Evolutionary conservation across 1,140 invertebrate species (phyloP).

Genomic region (Ylistrum balloti): DNA sequence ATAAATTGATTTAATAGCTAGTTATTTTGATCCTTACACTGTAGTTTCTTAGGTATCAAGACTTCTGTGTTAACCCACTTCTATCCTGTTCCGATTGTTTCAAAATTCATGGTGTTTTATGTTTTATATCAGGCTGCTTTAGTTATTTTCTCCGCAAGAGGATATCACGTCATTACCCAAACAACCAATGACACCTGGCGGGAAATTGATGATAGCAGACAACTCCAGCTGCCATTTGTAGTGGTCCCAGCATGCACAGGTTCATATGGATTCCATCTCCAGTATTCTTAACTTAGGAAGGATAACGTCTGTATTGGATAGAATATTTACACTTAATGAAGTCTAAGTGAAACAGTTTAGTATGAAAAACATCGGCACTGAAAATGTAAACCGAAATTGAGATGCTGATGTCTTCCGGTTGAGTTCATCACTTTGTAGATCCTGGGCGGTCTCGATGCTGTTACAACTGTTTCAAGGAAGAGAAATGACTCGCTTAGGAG

Average conservation of each 20-base stretch:
- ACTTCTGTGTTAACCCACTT: not conserved
- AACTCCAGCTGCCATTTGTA: conserved; percentile 4
- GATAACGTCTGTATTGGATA: not conserved
- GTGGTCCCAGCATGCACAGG: not conserved
- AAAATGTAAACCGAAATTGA: not conserved
- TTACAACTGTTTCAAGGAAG: not conserved
- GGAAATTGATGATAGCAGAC: conserved; percentile 18
- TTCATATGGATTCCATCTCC: not conserved
- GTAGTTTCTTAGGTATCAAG: not conserved
- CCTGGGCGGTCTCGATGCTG: not conserved
- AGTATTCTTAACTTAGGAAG: not conserved
- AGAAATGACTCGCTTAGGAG: not conserved
- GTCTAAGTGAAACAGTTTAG: not conserved
- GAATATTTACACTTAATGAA: not conserved
- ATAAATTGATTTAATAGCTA: too few relatives aligned
- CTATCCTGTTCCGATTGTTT: not conserved
- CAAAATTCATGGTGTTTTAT: not conserved
- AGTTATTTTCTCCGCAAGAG: not conserved
- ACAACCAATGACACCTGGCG: not conserved
- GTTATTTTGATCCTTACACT: too few relatives aligned
- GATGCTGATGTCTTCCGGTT: not conserved
- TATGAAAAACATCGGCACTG: not conserved
- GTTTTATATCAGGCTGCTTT: not conserved
- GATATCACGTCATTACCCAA: not conserved
- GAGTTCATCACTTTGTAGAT: not conserved